Conservation (phyloP, 2,888 invertebrate genomes). For the Serripes groenlandicus region DNA sequence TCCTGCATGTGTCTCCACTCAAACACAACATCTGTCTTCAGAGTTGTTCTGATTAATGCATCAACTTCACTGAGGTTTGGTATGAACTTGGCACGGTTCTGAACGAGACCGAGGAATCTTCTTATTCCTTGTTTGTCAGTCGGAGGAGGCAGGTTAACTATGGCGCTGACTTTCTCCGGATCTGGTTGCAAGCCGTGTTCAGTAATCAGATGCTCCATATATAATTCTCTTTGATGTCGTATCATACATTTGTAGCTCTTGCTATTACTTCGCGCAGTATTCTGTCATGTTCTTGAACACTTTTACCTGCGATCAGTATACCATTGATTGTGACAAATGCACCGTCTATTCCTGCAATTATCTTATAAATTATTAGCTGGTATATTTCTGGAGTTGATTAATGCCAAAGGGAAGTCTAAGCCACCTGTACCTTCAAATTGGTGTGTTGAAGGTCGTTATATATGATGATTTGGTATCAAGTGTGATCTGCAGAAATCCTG, state of each 20-base stretch:
- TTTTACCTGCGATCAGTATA: conserved; percentile 57
- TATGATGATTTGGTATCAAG: conserved; percentile 61
- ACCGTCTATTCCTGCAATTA: conserved; percentile 55
- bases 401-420: conserved; percentile 69
- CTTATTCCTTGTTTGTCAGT: conserved; percentile 63
- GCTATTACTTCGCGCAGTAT: too few species aligned
- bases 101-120: conserved; percentile 65
- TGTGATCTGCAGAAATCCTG: conserved; percentile 68
- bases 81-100: conserved; percentile 63
- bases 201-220: conserved; percentile 51
- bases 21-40: conserved; percentile 55
- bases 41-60: conserved; percentile 55
- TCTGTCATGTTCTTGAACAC: conserved; percentile 49
- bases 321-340: too few species aligned
- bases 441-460: conserved; percentile 68
- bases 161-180: conserved; percentile 57
- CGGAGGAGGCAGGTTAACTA: conserved; percentile 65
- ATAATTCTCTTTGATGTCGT: conserved; percentile 36
- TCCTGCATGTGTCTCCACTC: conserved; percentile 63
- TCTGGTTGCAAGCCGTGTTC: conserved; percentile 61
- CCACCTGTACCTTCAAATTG: conserved; percentile 70
- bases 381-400: conserved; percentile 61
- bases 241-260: conserved; percentile 59
- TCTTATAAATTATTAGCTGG: conserved; percentile 60
- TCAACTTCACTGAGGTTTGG: conserved; percentile 65